phyloP scores from a whole-genome alignment of 2,113 vertebrate genomes.

The Anas platyrhynchos region DNA sequence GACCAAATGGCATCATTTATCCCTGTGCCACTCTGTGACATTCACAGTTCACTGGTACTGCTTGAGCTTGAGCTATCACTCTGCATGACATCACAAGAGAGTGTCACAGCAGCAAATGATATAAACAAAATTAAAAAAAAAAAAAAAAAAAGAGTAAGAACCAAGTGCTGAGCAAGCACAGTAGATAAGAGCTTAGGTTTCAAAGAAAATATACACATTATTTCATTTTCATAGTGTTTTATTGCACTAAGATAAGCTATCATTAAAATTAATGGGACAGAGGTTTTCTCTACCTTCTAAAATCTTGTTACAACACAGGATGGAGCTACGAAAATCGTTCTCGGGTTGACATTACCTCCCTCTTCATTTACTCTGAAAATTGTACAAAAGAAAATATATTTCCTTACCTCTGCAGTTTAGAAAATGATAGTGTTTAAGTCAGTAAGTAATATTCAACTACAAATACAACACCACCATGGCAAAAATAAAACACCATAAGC shows the following conservation, averaged over 20 bases:
- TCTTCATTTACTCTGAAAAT: slow-evolving; percentile 71
- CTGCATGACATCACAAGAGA: background rate
- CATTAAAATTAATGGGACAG: slow-evolving; percentile 63
- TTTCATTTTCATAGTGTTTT: slow-evolving; percentile 65
- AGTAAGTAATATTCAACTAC: slow-evolving; percentile 68
- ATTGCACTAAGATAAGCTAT: slow-evolving; percentile 45
- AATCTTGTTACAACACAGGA: slow-evolving; percentile 42
- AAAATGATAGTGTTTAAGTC: slow-evolving; percentile 74
- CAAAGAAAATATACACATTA: background rate
- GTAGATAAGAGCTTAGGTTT: background rate
- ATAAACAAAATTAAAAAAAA: background rate
- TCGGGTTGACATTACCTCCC: slow-evolving; percentile 28
- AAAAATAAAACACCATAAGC: slow-evolving; percentile 63
- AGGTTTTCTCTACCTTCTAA: slow-evolving; percentile 50
- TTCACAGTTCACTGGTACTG: background rate
- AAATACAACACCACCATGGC: slow-evolving; percentile 58
- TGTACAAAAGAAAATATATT: slow-evolving; percentile 63
- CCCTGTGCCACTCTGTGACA: accelerated
- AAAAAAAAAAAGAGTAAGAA: background rate
- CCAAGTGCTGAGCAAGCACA: background rate
- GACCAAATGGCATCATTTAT: background rate
- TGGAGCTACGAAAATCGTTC: slow-evolving; percentile 49
- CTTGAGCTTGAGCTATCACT: background rate
- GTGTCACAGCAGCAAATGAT: background rate
- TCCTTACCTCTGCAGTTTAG: slow-evolving; percentile 54